Evolutionary conservation across 1,140 invertebrate genomes (phyloP), one percentile per base, ranked within the genome.

Genomic region (Lerema accius): DNA sequence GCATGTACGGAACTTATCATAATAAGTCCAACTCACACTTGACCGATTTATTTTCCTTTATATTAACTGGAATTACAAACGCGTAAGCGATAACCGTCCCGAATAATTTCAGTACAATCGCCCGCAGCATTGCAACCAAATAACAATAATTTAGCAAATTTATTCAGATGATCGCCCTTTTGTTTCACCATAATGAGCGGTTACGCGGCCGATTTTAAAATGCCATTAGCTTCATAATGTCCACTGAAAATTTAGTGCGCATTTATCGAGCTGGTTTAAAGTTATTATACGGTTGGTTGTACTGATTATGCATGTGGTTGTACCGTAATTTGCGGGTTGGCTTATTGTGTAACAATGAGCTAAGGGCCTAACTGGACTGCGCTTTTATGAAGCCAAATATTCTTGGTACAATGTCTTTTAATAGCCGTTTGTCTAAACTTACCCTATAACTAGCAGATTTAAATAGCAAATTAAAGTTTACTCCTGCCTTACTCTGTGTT

Each of bases 71-170:
- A 60, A 46, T 56, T 49, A 28, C 58, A 16, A 46, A 26, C 16
- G 40, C 11, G 48, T 40, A 51, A 7, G 11, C 67, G 58, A 73
- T 73, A 73, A 28, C 26, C 11, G 35, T 56, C 11, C 35, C 46
- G 11, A 37, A 68, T 71, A 74, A 78, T 72, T 80, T 73, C 58
- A 63, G 56, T 49, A 49, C 72, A 60, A 71, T 64, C 62, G 76
- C 76, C 80, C 50, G 69, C 58, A 67, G 78, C 66, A 55, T 51
- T 37, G 67, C 67, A 67, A 48, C 69, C 56, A 78, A 82, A 84
- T 78, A 80, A 76, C 78, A 78, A 82, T 83, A 82, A 85, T 83
- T 83, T 83, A 67, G 61, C 71, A 73, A 85, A 80, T 83, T 77
- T 82, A 85, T 82, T 76, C 79, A 69, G 65, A 70, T 72, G 65